Conservation (phyloP, 2,113 vertebrate species). For the Mustela lutreola region DNA sequence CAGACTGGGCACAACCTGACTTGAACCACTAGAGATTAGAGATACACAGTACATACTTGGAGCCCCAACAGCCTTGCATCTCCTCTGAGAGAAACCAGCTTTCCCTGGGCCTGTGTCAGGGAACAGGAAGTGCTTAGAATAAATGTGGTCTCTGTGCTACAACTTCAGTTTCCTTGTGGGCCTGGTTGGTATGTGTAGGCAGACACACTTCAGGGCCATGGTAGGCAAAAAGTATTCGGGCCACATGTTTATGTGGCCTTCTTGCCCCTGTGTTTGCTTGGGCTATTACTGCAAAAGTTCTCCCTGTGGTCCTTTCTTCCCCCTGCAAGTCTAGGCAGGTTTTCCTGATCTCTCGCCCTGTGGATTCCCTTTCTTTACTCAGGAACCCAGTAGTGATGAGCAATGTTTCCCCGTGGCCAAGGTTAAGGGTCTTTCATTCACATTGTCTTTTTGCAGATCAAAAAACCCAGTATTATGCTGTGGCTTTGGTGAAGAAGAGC, state of each 20-base stretch:
- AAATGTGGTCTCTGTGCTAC: neutral
- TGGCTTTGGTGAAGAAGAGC: constrained; percentile 92
- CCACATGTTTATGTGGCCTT: no score
- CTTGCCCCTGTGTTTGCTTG: neutral
- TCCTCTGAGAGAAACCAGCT: neutral
- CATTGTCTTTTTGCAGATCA: constrained; percentile 79
- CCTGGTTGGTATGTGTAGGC: neutral
- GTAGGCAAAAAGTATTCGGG: neutral
- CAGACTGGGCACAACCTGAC: neutral
- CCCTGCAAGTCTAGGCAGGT: neutral
- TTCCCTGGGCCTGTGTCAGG: neutral
- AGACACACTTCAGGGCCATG: neutral
- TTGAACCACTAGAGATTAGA: neutral
- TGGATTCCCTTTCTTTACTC: neutral
- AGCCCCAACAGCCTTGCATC: neutral
- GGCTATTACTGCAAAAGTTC: neutral
- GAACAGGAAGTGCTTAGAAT: neutral
- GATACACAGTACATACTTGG: neutral
- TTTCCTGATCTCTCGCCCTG: neutral
- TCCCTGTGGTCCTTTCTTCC: neutral
- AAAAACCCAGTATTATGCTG: constrained; percentile 89
- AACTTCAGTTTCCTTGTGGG: neutral
- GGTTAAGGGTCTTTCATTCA: neutral
- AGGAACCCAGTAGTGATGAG: neutral
- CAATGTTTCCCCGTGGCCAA: neutral